phyloP scores from a whole-genome alignment of 2,797 vertebrate species.

The Phaenicophaeus curvirostris region DNA sequence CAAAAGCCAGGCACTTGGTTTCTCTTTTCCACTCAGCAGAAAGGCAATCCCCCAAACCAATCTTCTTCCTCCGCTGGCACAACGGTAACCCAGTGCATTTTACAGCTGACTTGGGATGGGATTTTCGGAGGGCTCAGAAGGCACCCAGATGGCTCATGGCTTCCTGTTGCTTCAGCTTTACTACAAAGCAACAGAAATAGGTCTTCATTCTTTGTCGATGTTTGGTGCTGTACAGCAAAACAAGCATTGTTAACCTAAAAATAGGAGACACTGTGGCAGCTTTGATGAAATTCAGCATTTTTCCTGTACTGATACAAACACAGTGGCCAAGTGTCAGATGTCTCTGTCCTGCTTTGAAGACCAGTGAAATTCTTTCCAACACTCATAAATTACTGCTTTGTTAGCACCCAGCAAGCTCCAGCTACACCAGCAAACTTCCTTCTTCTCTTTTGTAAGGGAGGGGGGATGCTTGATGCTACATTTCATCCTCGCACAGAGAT shows the following conservation, averaged over 20 bases:
- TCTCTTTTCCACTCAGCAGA: neutral
- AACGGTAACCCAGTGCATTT: neutral
- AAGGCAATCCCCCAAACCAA: neutral
- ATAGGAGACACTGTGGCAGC: conserved; percentile 18
- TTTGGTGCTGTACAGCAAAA: conserved; percentile 26
- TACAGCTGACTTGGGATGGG: neutral
- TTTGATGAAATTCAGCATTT: conserved; percentile 24
- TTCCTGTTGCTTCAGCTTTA: conserved; percentile 61
- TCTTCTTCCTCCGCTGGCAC: neutral
- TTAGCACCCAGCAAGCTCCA: neutral
- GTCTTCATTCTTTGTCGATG: conserved; percentile 39
- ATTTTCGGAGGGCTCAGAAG: conserved; percentile 18
- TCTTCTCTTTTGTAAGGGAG: neutral
- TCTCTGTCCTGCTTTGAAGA: conserved; percentile 28
- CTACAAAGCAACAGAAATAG: conserved; percentile 55
- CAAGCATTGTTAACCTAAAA: conserved; percentile 36
- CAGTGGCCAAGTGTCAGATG: neutral
- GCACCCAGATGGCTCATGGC: conserved; percentile 14
- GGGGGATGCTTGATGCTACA: neutral
- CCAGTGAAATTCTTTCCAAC: conserved; percentile 9
- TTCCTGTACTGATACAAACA: conserved; percentile 23
- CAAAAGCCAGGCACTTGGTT: neutral
- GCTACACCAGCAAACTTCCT: conserved; percentile 33
- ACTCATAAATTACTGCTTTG: conserved; percentile 16
- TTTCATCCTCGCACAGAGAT: neutral